Conservation (phyloP, 2,888 invertebrate species). For the Mythimna loreyi region DNA sequence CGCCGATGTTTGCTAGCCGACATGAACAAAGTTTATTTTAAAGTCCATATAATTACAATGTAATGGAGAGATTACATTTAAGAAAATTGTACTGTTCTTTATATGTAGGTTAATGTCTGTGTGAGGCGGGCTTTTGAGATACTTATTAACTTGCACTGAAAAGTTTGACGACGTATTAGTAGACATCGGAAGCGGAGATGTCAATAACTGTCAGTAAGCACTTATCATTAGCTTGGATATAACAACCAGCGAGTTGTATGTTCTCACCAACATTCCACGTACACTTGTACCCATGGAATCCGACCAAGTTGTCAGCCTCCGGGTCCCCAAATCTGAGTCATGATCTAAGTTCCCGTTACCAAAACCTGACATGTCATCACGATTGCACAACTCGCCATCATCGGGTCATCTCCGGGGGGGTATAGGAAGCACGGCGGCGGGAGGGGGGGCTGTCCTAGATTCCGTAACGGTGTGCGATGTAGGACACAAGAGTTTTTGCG, state of each 20-base stretch:
- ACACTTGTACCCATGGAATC: constrained; percentile 6
- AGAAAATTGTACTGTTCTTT: background rate
- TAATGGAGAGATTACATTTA: background rate
- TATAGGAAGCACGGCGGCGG: constrained; percentile 19
- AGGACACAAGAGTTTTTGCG: constrained; percentile 63
- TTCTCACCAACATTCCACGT: background rate
- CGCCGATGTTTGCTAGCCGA: background rate
- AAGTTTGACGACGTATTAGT: background rate
- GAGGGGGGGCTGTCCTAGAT: constrained; percentile 51
- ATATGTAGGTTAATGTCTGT: background rate
- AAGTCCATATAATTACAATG: background rate
- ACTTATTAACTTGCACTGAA: background rate
- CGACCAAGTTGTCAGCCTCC: constrained; percentile 25
- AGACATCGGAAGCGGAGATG: background rate
- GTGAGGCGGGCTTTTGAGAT: background rate
- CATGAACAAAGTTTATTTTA: background rate
- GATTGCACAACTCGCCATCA: constrained; percentile 74
- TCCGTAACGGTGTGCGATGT: constrained; percentile 64
- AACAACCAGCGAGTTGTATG: background rate
- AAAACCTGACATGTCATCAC: constrained; percentile 67
- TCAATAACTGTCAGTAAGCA: background rate
- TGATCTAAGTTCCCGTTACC: constrained; percentile 65
- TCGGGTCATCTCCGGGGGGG: constrained; percentile 55
- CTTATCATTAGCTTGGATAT: background rate
- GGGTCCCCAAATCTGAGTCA: constrained; percentile 44